phyloP scores from a whole-genome alignment of 2,888 invertebrate genomes.

The Cancer borealis region DNA sequence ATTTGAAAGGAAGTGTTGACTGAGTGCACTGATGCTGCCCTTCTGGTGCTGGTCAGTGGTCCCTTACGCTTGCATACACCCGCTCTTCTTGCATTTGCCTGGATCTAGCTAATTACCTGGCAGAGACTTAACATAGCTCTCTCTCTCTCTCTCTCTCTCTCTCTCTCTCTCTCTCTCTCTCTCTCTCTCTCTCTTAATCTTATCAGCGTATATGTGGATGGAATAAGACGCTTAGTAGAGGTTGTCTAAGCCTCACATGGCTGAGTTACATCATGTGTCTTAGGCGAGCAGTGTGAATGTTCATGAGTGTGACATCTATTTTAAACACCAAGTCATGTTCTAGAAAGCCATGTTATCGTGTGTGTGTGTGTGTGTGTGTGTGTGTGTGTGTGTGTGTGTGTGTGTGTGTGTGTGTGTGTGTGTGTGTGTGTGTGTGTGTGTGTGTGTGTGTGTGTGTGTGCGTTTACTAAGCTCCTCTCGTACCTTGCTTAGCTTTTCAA shows the following conservation, averaged over 20 bases:
- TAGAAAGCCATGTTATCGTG: neutral
- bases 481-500: too few relatives aligned
- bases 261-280: neutral
- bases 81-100: neutral
- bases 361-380: neutral
- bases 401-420: too few relatives aligned
- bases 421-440: too few relatives aligned
- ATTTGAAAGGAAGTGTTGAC: constrained; percentile 5
- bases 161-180: constrained; percentile 13
- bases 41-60: neutral
- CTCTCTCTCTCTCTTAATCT: neutral
- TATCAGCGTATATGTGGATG: neutral
- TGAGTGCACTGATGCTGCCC: neutral
- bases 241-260: neutral
- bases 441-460: too few relatives aligned
- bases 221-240: neutral
- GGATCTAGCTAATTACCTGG: neutral
- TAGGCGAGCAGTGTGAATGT: neutral
- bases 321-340: neutral
- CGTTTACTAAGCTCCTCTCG: too few relatives aligned
- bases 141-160: constrained; percentile 29
- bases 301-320: neutral
- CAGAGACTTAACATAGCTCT: neutral
- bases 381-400: too few relatives aligned
- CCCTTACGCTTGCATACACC: neutral